phyloP scores from a whole-genome alignment of 2,113 vertebrate species.

The Acinonyx jubatus region DNA sequence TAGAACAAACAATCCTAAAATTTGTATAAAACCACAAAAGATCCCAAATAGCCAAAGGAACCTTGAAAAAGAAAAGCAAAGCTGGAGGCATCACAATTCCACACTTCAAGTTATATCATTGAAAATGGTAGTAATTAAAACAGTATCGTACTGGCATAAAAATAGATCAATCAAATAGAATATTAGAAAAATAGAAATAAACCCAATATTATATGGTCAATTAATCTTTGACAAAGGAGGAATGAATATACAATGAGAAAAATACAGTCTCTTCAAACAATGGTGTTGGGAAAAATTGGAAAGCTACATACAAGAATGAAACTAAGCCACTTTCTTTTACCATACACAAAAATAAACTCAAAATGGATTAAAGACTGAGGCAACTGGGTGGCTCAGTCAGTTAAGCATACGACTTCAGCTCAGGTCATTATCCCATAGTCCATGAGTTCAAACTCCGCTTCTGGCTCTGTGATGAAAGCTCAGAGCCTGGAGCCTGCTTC shows the following conservation, averaged over 20 bases:
- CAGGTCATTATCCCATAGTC: no score
- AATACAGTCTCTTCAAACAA: background rate
- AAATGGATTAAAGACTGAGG: background rate
- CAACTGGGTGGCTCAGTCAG: no score
- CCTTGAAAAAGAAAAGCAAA: background rate
- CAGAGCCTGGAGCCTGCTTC: no score
- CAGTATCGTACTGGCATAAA: background rate
- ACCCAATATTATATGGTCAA: background rate
- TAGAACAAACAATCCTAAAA: background rate
- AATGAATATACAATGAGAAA: background rate
- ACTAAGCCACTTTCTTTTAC: background rate
- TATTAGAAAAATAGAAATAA: background rate
- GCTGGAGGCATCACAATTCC: background rate
- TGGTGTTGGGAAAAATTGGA: background rate
- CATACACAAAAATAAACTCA: background rate
- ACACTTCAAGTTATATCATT: background rate
- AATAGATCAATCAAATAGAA: background rate
- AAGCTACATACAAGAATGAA: background rate
- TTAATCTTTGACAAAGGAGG: background rate
- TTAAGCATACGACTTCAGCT: no score
- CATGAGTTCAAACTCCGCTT: no score
- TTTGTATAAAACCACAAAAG: background rate
- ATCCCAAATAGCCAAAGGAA: background rate
- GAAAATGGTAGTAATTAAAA: background rate
- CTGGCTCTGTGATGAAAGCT: no score